Percentiles rank a stretch among this genome's conserved stretches.
phyloP scores from a whole-genome alignment of 2,113 vertebrate genomes.

The Sinocyclocheilus grahami region DNA sequence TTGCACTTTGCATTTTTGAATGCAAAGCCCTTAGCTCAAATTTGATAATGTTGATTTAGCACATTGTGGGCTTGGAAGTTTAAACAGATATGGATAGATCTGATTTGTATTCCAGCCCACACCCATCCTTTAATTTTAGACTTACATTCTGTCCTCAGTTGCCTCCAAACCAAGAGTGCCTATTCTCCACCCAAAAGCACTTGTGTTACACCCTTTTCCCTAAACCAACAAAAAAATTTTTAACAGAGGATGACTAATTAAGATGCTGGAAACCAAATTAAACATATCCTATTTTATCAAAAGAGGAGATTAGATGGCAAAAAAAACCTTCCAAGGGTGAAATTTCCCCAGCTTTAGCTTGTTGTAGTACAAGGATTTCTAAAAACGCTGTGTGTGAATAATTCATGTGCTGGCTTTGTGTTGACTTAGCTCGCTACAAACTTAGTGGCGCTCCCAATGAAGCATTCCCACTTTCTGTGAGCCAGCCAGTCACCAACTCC shows the following conservation, averaged over 20 bases:
- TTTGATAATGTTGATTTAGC: conserved; percentile 48
- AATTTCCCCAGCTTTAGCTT: conserved; percentile 51
- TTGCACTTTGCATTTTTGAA: conserved; percentile 44
- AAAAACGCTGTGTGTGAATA: conserved; percentile 65
- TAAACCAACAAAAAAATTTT: conserved; percentile 69
- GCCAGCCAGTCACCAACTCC: conserved; percentile 35
- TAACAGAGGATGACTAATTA: conserved; percentile 66
- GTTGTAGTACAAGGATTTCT: conserved; percentile 61
- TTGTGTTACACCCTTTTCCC: conserved; percentile 53
- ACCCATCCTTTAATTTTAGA: conserved; percentile 65
- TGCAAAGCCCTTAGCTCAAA: conserved; percentile 8
- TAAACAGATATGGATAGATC: conserved; percentile 39
- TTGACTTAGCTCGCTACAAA: conserved; percentile 64
- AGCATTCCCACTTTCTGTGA: conserved; percentile 42
- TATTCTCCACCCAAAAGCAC: conserved; percentile 64
- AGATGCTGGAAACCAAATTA: conserved; percentile 60
- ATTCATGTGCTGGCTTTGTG: conserved; percentile 70
- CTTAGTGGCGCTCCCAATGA: conserved; percentile 53
- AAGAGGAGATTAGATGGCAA: conserved; percentile 62
- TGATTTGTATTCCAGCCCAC: conserved; percentile 66
- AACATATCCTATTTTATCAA: conserved; percentile 64
- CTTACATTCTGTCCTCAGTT: conserved; percentile 59
- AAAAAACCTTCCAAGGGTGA: conserved; percentile 41
- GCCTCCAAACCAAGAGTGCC: conserved; percentile 60
- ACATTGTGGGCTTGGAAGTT: conserved; percentile 35